phyloP scores from a whole-genome alignment of 2,113 vertebrate genomes.

The Cavia aperea region DNA sequence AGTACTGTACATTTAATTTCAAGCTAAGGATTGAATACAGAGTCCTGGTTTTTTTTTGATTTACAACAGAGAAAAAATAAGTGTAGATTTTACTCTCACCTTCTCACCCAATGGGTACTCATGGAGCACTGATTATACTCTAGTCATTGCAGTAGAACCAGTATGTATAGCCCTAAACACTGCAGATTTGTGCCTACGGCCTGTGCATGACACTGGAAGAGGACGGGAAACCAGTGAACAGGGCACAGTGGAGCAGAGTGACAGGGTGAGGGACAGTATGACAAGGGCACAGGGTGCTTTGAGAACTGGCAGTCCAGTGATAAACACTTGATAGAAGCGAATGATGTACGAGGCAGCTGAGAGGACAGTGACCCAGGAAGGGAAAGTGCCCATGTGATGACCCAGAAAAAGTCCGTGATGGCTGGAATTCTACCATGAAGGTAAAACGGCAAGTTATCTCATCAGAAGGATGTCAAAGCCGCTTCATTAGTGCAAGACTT shows the following conservation, averaged over 20 bases:
- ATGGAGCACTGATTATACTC: not conserved
- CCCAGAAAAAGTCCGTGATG: not conserved
- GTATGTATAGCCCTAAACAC: not conserved
- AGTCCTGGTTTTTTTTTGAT: not conserved
- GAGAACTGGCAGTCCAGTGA: not conserved
- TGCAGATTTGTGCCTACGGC: not conserved
- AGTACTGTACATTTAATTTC: not conserved
- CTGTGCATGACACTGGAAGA: not conserved
- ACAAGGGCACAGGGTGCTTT: not conserved
- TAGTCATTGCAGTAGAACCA: not conserved
- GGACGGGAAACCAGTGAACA: not conserved
- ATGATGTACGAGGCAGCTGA: not conserved
- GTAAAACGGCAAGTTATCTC: not conserved
- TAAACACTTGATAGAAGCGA: not conserved
- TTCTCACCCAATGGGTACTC: not conserved
- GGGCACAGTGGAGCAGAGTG: accelerated
- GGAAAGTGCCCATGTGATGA: not conserved
- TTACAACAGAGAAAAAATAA: not conserved
- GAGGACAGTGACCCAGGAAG: not conserved
- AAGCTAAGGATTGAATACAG: not conserved
- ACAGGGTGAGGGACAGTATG: not conserved
- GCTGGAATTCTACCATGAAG: not conserved
- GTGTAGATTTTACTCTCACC: not conserved
- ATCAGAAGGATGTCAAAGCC: not conserved
- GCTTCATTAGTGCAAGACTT: not conserved